Conservation (phyloP, 2,888 invertebrate species). For the Ariolimax columbianus region DNA sequence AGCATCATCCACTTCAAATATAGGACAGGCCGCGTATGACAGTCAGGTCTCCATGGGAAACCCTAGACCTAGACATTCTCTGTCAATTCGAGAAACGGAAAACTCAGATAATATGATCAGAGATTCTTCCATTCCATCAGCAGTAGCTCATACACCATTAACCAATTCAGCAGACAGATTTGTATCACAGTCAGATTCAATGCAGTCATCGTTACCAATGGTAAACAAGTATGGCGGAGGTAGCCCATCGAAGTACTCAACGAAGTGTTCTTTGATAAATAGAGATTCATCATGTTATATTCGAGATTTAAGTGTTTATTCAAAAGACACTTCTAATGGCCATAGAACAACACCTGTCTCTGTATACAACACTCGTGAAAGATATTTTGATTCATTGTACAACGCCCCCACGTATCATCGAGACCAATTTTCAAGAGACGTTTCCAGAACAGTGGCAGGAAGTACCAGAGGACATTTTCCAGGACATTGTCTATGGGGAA, state of each 20-base stretch:
- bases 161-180: background rate
- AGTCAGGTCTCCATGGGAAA: background rate
- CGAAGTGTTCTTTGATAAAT: background rate
- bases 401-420: background rate
- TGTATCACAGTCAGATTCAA: background rate
- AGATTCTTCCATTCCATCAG: conserved; percentile 12
- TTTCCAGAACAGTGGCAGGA: conserved; percentile 28
- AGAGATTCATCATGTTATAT: background rate
- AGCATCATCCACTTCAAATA: conserved; percentile 54
- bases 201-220: background rate
- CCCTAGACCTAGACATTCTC: background rate
- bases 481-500: conserved; percentile 31
- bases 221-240: background rate
- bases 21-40: conserved; percentile 40
- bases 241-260: background rate
- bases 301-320: conserved; percentile 6
- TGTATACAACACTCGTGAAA: background rate
- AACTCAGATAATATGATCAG: background rate
- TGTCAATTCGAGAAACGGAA: background rate
- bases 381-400: background rate
- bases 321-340: background rate
- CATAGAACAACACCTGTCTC: background rate
- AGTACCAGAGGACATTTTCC: background rate
- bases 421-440: conserved; percentile 58
- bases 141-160: background rate